phyloP scores from a whole-genome alignment of 2,888 invertebrate genomes.

The Temnothorax unifasciatus region DNA sequence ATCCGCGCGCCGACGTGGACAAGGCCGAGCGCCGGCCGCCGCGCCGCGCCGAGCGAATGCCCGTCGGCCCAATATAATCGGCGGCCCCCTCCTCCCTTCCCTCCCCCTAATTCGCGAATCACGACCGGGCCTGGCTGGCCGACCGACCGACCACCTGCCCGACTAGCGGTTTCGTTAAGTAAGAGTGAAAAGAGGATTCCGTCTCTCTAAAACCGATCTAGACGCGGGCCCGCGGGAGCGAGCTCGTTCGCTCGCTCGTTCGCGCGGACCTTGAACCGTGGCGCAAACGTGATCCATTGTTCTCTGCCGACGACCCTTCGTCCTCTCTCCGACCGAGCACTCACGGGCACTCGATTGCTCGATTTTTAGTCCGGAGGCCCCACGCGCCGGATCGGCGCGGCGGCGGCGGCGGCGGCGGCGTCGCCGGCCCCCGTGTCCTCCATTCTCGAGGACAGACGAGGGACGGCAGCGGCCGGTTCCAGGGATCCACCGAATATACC shows the following conservation, averaged over 20 bases:
- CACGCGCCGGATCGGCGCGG: slow-evolving; percentile 58
- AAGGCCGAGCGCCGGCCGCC: slow-evolving; percentile 41
- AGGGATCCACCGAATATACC: slow-evolving; percentile 31
- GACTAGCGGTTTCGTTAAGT: slow-evolving; percentile 64
- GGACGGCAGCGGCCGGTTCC: not conserved
- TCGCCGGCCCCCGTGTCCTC: slow-evolving; percentile 64
- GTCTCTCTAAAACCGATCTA: slow-evolving; percentile 68
- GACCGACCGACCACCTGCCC: slow-evolving; percentile 61
- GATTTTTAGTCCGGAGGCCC: slow-evolving; percentile 71
- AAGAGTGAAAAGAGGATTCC: slow-evolving; percentile 65
- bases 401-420: too few species aligned
- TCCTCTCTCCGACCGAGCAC: slow-evolving; percentile 64
- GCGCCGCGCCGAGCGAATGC: slow-evolving; percentile 18
- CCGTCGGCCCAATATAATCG: slow-evolving; percentile 59
- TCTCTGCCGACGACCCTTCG: slow-evolving; percentile 77
- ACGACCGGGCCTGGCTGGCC: slow-evolving; percentile 13
- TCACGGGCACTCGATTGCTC: slow-evolving; percentile 68
- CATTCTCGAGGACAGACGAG: slow-evolving; percentile 64
- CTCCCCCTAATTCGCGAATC: slow-evolving; percentile 63
- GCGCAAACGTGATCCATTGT: slow-evolving; percentile 75
- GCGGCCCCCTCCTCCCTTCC: not conserved
- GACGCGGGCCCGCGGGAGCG: slow-evolving; percentile 40
- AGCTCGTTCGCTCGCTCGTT: slow-evolving; percentile 22
- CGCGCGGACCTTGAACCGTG: slow-evolving; percentile 75
- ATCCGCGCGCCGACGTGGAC: slow-evolving; percentile 16